Percentiles rank a stretch among this genome's conserved stretches.
These are phyloP conservation scores for Lapara coniferarum DNA, from an alignment of 2,888 invertebrate species.

Conservation along the genomic window DNA sequence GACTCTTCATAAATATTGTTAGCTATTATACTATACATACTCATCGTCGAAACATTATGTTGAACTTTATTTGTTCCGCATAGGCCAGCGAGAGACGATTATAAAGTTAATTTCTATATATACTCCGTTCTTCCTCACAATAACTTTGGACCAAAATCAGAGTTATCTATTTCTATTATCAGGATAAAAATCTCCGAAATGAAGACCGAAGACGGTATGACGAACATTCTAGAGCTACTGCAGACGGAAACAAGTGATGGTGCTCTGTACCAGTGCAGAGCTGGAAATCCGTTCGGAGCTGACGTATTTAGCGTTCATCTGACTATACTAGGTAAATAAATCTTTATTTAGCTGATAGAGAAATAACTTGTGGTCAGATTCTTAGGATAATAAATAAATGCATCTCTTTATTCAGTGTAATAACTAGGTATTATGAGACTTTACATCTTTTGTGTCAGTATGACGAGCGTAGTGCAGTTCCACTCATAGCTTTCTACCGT, in stretches of 20 bases:
- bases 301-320: conserved; percentile 71
- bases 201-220: conserved; percentile 74
- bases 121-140: no score
- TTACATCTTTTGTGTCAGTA: no score
- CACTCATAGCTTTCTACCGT: no score
- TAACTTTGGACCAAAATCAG: background rate
- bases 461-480: no score
- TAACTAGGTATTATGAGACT: no score
- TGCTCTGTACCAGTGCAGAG: conserved; percentile 76
- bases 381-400: background rate
- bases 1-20: no score
- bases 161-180: background rate
- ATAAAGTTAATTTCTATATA: no score
- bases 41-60: no score
- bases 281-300: conserved; percentile 77
- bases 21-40: no score
- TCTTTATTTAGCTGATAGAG: conserved; percentile 15
- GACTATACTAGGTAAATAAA: conserved; percentile 67
- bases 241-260: conserved; percentile 76
- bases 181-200: conserved; percentile 78
- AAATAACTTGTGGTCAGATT: background rate
- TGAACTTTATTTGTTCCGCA: no score
- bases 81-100: no score
- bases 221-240: conserved; percentile 67
- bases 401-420: no score